phyloP scores from a whole-genome alignment of 92 coral and sea anemone species.

The Phymanthus crucifer region DNA sequence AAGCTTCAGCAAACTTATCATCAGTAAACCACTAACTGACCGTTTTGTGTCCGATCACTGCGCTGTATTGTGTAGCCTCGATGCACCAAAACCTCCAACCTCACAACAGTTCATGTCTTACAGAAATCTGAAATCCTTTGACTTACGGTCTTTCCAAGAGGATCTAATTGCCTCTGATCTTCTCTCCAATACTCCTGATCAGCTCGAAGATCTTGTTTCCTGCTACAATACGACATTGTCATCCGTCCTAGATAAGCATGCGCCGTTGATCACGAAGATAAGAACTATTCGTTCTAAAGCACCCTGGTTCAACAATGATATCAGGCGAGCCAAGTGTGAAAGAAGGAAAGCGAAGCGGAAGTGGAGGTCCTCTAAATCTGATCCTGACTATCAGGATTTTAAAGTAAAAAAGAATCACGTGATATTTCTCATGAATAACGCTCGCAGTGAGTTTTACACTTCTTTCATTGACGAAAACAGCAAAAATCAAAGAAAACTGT shows the following conservation, averaged over 20 bases:
- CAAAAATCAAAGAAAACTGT: slow-evolving; percentile 42
- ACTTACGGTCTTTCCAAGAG: slow-evolving; percentile 13
- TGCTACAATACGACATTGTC: slow-evolving; percentile 27
- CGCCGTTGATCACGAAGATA: slow-evolving; percentile 39
- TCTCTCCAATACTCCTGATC: neutral
- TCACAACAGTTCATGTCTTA: slow-evolving; percentile 28
- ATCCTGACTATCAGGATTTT: slow-evolving; percentile 11
- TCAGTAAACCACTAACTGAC: slow-evolving; percentile 14
- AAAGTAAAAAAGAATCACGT: slow-evolving; percentile 26
- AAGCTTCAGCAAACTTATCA: neutral
- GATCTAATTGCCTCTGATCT: slow-evolving; percentile 18
- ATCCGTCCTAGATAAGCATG: slow-evolving; percentile 28
- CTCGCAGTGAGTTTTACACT: slow-evolving; percentile 46
- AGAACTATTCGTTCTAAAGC: slow-evolving; percentile 18
- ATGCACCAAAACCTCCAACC: slow-evolving; percentile 14
- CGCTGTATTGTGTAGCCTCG: slow-evolving; percentile 21
- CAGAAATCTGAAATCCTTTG: slow-evolving; percentile 44
- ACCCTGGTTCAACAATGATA: slow-evolving; percentile 52
- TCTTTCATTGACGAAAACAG: slow-evolving; percentile 45
- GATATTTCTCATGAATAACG: slow-evolving; percentile 47
- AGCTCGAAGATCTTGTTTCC: slow-evolving; percentile 5
- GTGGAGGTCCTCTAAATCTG: slow-evolving; percentile 36
- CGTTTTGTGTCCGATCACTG: slow-evolving; percentile 29
- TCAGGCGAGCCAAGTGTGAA: slow-evolving; percentile 36
- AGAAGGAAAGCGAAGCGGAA: slow-evolving; percentile 38